Percentiles rank a stretch among this genome's conserved stretches.
These are phyloP conservation scores for Andricus quercusramuli DNA, from an alignment of 2,888 invertebrate species.

Conservation along the genomic window DNA sequence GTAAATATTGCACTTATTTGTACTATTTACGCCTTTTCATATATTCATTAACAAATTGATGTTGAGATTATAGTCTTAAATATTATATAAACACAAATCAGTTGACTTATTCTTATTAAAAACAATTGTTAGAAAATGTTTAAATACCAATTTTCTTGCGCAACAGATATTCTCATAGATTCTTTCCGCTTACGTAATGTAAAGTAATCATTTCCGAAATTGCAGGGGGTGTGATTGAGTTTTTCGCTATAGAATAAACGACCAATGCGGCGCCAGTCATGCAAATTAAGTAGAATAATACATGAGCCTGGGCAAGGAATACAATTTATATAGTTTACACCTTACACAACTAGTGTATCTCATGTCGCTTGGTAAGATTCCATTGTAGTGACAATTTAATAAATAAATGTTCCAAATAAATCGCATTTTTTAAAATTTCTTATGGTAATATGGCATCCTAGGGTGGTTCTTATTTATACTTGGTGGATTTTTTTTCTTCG, in stretches of 20 bases:
- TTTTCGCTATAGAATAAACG: slow-evolving; percentile 10
- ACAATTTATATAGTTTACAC: background rate
- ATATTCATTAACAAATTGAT: background rate
- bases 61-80: background rate
- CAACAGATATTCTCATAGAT: background rate
- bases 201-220: slow-evolving; percentile 13
- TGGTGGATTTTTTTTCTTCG: too few species aligned
- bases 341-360: background rate
- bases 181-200: background rate
- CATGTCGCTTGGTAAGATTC: background rate
- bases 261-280: slow-evolving; percentile 19
- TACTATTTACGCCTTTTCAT: background rate
- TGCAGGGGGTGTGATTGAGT: slow-evolving; percentile 4
- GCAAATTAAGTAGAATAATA: slow-evolving; percentile 36
- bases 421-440: too few species aligned
- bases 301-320: slow-evolving; percentile 1
- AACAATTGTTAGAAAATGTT: background rate
- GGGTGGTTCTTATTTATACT: too few species aligned
- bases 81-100: background rate
- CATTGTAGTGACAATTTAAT: background rate
- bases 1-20: too few species aligned
- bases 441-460: too few species aligned
- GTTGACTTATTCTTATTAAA: background rate
- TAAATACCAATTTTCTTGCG: background rate
- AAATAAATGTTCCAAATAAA: too few species aligned